Conservation (phyloP, 92 coral and sea anemone species). For the Umimayanthus kanabou region DNA sequence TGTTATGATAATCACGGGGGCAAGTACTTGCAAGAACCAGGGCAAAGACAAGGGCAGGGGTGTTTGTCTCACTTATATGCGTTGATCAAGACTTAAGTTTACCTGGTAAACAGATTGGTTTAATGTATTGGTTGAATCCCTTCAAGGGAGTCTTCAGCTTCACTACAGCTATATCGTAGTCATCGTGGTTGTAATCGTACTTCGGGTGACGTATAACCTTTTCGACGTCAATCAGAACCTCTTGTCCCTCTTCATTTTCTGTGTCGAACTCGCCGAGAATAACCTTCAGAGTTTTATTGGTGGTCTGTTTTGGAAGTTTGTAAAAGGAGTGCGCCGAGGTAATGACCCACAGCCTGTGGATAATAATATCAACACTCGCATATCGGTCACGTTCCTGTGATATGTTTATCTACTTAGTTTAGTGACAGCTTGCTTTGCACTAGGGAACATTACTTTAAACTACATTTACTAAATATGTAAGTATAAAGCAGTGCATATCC, state of each 20-base stretch:
- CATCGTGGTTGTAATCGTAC: constrained; percentile 39
- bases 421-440: too few species aligned
- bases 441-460: too few species aligned
- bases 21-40: too few species aligned
- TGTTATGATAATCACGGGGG: too few species aligned
- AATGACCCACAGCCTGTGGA: constrained; percentile 46
- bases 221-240: constrained; percentile 42
- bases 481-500: too few species aligned
- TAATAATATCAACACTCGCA: too few species aligned
- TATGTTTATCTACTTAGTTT: too few species aligned
- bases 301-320: constrained; percentile 26
- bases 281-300: constrained; percentile 30
- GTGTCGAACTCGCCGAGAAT: constrained; percentile 55
- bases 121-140: constrained; percentile 42
- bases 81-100: neutral
- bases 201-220: constrained; percentile 52
- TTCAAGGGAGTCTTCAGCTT: constrained; percentile 49
- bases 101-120: constrained; percentile 50
- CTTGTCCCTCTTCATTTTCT: constrained; percentile 44
- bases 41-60: too few species aligned
- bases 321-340: constrained; percentile 51
- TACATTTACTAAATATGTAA: too few species aligned
- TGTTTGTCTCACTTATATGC: too few species aligned
- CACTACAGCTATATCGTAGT: constrained; percentile 54
- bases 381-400: too few species aligned